Conservation (phyloP, 53 echinoderm and acorn worm species). For the Holothuria scabra region DNA sequence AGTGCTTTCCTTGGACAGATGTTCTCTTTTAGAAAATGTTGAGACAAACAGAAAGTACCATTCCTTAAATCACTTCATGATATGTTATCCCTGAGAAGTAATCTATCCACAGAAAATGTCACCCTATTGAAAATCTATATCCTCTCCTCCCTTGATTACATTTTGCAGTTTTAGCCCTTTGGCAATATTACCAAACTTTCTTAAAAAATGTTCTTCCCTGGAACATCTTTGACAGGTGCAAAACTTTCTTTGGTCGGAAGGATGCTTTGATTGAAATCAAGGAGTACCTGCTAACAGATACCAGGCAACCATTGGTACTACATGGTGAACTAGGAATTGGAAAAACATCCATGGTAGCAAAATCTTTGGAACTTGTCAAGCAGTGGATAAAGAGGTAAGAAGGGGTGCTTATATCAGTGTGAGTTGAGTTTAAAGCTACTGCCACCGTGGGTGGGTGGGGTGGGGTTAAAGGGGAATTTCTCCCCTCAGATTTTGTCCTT, state of each 20-base stretch:
- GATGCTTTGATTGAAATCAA: constrained; percentile 69
- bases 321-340: constrained; percentile 79
- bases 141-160: too few species aligned
- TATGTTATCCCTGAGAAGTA: too few species aligned
- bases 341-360: constrained; percentile 86
- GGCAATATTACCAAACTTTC: too few species aligned
- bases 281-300: constrained; percentile 58
- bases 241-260: constrained; percentile 72
- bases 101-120: too few species aligned
- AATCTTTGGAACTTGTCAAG: constrained; percentile 69
- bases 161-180: too few species aligned
- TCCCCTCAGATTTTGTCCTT: too few species aligned
- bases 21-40: too few species aligned
- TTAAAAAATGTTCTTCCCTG: background rate
- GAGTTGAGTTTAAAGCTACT: background rate
- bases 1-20: too few species aligned
- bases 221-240: constrained; percentile 34
- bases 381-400: constrained; percentile 79
- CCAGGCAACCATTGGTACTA: constrained; percentile 61
- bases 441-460: background rate
- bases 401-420: background rate
- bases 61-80: too few species aligned
- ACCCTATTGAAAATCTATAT: too few species aligned
- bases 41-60: too few species aligned
- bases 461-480: too few species aligned